These are phyloP conservation scores for Megalops atlanticus DNA, from an alignment of 2,113 vertebrate species.

Conservation along the genomic window DNA sequence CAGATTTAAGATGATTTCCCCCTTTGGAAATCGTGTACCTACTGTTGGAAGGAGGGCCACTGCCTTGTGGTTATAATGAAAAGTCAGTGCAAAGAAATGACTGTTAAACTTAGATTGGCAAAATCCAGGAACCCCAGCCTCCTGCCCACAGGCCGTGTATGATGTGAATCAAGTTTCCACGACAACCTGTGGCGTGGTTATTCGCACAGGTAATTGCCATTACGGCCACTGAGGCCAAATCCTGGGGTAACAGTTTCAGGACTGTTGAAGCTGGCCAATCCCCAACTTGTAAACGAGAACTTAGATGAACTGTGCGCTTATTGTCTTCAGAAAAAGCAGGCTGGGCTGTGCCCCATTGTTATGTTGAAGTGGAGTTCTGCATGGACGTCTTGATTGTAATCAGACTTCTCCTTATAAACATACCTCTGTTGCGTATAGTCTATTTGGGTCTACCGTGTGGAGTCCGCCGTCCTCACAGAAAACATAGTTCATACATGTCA, in stretches of 20 bases:
- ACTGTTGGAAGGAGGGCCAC: neutral
- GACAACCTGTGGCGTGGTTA: slow-evolving; percentile 6
- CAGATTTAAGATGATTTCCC: neutral
- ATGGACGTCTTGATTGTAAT: neutral
- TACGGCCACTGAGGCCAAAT: neutral
- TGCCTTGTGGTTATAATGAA: slow-evolving; percentile 5
- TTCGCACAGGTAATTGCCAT: neutral
- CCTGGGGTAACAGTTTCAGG: neutral
- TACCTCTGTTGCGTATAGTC: neutral
- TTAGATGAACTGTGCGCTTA: too few species aligned
- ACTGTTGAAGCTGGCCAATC: neutral
- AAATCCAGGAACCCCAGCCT: too few species aligned
- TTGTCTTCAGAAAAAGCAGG: neutral
- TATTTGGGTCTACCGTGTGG: neutral
- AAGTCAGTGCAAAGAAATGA: slow-evolving; percentile 9
- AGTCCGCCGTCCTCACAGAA: neutral
- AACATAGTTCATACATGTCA: neutral
- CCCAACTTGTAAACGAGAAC: neutral
- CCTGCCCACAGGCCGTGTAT: too few species aligned
- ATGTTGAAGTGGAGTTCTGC: neutral
- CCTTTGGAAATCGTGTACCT: neutral
- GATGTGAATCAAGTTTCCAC: neutral
- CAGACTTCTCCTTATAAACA: neutral
- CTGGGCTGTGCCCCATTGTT: neutral
- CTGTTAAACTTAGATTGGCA: slow-evolving; percentile 20